Base-by-base conservation (phyloP, 1,140 invertebrate species). In the Drosophila pseudoobscura region DNA sequence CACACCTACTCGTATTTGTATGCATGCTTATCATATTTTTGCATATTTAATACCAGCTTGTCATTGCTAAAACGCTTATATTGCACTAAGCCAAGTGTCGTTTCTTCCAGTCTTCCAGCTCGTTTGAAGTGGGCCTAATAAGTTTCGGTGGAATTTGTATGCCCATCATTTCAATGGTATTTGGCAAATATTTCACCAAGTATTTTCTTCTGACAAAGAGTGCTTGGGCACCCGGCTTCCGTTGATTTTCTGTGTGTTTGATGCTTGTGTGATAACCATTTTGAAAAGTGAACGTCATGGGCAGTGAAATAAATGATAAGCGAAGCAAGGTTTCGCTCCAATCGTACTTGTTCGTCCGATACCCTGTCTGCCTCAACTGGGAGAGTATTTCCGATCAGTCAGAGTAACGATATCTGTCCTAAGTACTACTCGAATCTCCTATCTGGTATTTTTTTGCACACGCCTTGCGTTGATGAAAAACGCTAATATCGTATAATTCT, bases 21-120 rank as follows among this genome's bases (percentile, higher is more conserved):
- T 80, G 77, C 57, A 69, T 68, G 60, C 76, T 80, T 75, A 77
- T 85, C 73, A 84, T 84, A 85, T 85, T 80, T 84, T 80, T 76
- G 80, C 72, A 84, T 80, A 84, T 51, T 31, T 35, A 77, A 77
- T 78, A 13, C 43, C 22, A 50, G 57, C 13, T 64, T 47, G 41
- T 74, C 45, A 26, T 6, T 17, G 58, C 52, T 63, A 55, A 77
- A 77, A 54, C 47, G 78, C 57, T 60, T 61, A 59, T 75, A 65
- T 75, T 66, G 75, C 79, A 71, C 44, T 62, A 53, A 59, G 39
- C 51, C 51, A 54, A 75, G 71, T 68, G 35, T 17, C 26, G 2
- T 20, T 17, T 26, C 20, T 20, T 20, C 20, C 24, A 70, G 45
- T 17, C 8, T 46, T 46, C 17, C 45, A 46, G 8, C 3, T 47